Conservation (phyloP, 1,140 invertebrate genomes). For the Temnothorax curvispinosus region DNA sequence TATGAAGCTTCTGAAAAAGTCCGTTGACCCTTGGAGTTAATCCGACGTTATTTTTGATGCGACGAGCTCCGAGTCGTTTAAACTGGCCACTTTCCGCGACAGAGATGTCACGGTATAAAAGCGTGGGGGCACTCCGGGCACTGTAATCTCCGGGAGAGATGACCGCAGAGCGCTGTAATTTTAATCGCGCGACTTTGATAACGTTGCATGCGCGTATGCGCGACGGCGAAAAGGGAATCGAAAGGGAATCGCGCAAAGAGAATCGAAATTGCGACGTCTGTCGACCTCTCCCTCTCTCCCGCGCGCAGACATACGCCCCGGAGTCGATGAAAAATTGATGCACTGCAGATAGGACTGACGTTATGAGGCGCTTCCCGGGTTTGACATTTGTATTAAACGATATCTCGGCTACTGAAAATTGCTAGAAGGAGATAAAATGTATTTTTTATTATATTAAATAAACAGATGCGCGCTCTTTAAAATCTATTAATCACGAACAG, state of each 20-base stretch:
- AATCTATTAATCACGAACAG: background rate
- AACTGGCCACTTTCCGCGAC: constrained; percentile 12
- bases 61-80: constrained; percentile 29
- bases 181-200: constrained; percentile 31
- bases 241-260: background rate
- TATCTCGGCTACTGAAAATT: background rate
- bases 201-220: background rate
- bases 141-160: constrained; percentile 12
- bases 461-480: background rate
- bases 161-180: constrained; percentile 35
- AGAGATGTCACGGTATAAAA: constrained; percentile 12
- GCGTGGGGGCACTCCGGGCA: no score
- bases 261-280: background rate
- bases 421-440: background rate
- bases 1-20: constrained; percentile 13
- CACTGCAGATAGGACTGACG: background rate
- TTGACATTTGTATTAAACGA: constrained; percentile 6
- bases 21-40: constrained; percentile 11
- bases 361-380: background rate
- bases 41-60: constrained; percentile 48
- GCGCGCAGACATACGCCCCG: background rate
- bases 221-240: background rate
- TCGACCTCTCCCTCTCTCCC: background rate
- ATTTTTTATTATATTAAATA: background rate
- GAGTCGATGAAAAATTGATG: constrained; percentile 2